Evolutionary conservation across 2,113 vertebrate species (phyloP), one percentile per base, ranked within the genome.

Genomic region (Telmatochromis brachygnathus): DNA sequence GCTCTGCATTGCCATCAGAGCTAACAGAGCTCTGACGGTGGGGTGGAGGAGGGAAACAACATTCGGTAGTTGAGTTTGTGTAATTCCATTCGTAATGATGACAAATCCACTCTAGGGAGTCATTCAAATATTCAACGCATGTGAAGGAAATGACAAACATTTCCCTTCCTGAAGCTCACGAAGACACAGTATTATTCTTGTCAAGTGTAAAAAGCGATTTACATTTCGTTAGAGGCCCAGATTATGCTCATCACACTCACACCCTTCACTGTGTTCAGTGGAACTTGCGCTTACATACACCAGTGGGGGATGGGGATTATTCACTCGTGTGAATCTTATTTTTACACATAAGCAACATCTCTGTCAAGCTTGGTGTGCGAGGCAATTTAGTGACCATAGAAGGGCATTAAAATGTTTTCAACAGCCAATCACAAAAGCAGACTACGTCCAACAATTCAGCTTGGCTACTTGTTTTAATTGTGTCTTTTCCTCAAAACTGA

Each of bases 71-170:
- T 49, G 54, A 87, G 15, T 87, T 80, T 28, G 62, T 85, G 79
- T 93, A 68, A 62, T 85, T 85, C 19, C 82, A 81, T 28, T 62
- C 9, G 4, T 90, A 87, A 85, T 88, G 42, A 84, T 70, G 86
- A 84, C 79, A 86, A 91, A 88, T 77, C 30, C 51, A 51, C 83
- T 68, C 68, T 12, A 6, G 86, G 58, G 86, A 79, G 79, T 81
- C 70, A 47, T 30, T 86, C n/a, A 79, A 56, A 83, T 85, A 83
- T 84, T 54, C 47, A 51, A 7, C 19, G 39, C 45, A 73, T 37
- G 28, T 8, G 3, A 68, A 75, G 42, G 17, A 84, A 70, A 77
- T 28, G 54, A 80, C 47, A 53, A 84, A 28, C 60, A 13, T 28
- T 60, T 53, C 73, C 5, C 60, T 62, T 84, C 49, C 79, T 9